These are phyloP conservation scores for Agonopterix alstromeriana DNA, from an alignment of 2,888 invertebrate genomes.

Conservation along the genomic window DNA sequence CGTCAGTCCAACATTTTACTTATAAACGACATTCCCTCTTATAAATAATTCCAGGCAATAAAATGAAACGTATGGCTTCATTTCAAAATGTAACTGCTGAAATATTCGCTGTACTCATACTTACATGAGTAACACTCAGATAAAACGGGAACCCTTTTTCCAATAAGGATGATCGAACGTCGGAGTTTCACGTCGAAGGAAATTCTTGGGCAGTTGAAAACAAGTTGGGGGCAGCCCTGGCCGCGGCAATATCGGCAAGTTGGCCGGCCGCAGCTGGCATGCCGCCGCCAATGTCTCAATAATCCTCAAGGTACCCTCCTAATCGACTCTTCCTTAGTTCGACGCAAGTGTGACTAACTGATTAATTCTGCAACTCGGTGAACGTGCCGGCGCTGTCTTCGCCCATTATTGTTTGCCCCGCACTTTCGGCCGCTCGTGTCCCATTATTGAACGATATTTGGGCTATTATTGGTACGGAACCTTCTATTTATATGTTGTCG, in stretches of 20 bases:
- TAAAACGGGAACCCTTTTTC: conserved; percentile 45
- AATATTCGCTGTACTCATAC: conserved; percentile 37
- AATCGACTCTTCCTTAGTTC: conserved; percentile 72
- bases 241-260: conserved; percentile 66
- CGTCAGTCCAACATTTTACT: conserved; percentile 1
- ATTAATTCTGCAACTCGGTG: conserved; percentile 65
- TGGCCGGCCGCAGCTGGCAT: conserved; percentile 66
- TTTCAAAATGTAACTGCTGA: conserved; percentile 38
- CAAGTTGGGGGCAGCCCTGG: conserved; percentile 62
- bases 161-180: conserved; percentile 62
- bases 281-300: conserved; percentile 70
- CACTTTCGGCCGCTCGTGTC: conserved; percentile 50
- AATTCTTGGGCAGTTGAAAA: conserved; percentile 66
- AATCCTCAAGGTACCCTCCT: conserved; percentile 72
- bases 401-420: conserved; percentile 61
- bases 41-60: conserved; percentile 37
- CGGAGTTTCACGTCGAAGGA: conserved; percentile 50
- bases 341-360: conserved; percentile 75
- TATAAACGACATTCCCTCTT: conserved; percentile 16
- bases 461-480: conserved; percentile 53
- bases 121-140: conserved; percentile 35
- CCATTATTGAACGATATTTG: conserved; percentile 68
- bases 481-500: conserved; percentile 59
- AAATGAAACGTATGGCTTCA: conserved; percentile 36
- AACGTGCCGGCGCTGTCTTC: conserved; percentile 58